Conservation (phyloP, 2,113 vertebrate genomes). For the Gobio gobio region DNA sequence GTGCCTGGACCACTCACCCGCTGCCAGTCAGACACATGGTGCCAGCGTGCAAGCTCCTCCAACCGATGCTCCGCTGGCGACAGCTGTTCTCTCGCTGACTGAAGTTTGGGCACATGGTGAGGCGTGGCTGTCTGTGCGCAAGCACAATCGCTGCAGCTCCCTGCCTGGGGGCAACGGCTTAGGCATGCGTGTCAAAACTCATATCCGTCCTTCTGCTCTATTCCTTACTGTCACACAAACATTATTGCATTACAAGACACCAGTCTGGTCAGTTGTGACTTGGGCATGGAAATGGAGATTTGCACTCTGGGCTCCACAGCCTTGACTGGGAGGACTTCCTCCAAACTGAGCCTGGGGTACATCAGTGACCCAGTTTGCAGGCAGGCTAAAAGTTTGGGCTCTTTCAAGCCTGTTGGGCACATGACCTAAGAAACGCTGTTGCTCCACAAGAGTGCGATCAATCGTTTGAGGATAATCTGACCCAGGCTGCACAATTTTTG, state of each 20-base stretch:
- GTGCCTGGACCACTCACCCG: conserved; percentile 37
- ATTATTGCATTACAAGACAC: conserved; percentile 37
- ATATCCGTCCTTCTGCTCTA: conserved; percentile 43
- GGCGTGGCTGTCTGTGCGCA: conserved; percentile 42
- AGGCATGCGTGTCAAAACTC: conserved; percentile 51
- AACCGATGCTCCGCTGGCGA: conserved; percentile 51
- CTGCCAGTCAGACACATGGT: conserved; percentile 46
- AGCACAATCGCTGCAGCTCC: conserved; percentile 8
- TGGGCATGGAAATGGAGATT: conserved; percentile 37
- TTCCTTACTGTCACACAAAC: conserved; percentile 42
- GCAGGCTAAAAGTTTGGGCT: conserved; percentile 21
- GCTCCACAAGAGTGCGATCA: neutral
- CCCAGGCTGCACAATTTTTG: conserved; percentile 8
- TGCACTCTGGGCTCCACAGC: neutral
- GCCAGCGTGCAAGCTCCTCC: conserved; percentile 31
- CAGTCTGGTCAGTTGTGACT: neutral
- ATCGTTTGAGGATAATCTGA: conserved; percentile 12
- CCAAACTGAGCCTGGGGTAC: conserved; percentile 20
- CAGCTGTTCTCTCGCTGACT: conserved; percentile 54
- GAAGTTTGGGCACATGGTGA: conserved; percentile 35
- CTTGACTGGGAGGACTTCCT: conserved; percentile 9
- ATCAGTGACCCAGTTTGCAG: conserved; percentile 17
- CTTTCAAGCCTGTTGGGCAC: neutral
- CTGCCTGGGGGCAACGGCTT: conserved; percentile 23
- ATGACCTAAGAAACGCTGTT: conserved; percentile 8